Conservation (phyloP, 2,113 vertebrate species). For the Pelodiscus sinensis region DNA sequence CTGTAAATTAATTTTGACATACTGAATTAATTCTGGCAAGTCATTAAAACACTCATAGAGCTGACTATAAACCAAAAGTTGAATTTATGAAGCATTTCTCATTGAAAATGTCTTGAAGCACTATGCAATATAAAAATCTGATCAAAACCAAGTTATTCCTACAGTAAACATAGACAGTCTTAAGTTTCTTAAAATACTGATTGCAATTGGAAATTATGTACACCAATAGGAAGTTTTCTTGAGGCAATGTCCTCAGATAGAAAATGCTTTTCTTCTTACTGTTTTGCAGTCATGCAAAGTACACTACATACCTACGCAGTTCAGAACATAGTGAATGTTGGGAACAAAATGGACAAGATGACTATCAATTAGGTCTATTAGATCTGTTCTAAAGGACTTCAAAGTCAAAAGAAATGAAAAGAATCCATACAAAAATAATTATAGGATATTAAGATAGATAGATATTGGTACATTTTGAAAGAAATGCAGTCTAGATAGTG, state of each 20-base stretch:
- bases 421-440: not conserved
- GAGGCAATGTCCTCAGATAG: not conserved
- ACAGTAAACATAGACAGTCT: not conserved
- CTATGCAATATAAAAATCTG: not conserved
- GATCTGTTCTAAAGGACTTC: not conserved
- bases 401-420: not conserved
- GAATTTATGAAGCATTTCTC: not conserved
- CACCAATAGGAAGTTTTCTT: not conserved
- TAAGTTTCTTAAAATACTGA: not conserved
- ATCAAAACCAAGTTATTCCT: not conserved
- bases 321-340: not conserved
- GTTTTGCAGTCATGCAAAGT: not conserved
- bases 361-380: not conserved
- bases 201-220: not conserved
- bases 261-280: not conserved
- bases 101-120: not conserved
- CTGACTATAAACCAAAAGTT: not conserved
- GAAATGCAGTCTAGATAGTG: not conserved
- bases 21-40: not conserved
- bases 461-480: not conserved
- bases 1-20: not conserved
- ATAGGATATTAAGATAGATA: not conserved
- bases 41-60: not conserved
- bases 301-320: not conserved
- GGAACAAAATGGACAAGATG: not conserved